A percentile compares a stretch with the other conserved stretches of the same genome.
Conservation (phyloP, 2,888 invertebrate genomes). For the Rotaria sp. region DNA sequence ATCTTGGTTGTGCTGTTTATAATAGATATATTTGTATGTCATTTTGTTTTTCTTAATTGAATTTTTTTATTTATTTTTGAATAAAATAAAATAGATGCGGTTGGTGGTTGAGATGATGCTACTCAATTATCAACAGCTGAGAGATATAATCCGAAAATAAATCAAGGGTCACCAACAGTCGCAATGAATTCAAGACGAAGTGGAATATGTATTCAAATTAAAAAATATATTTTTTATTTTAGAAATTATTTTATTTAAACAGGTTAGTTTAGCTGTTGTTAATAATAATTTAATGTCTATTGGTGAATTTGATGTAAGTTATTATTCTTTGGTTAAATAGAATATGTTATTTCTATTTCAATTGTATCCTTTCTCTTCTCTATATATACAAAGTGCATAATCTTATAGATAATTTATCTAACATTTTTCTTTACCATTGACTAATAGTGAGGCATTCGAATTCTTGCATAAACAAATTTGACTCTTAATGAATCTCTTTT, state of each 20-base stretch:
- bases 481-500: no score
- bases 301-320: conserved; percentile 60
- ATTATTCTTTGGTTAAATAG: background rate
- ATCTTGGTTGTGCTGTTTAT: conserved; percentile 93
- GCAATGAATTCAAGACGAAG: conserved; percentile 95
- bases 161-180: conserved; percentile 95
- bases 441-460: no score
- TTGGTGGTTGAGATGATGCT: conserved; percentile 92
- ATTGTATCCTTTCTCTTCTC: no score
- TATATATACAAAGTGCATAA: no score
- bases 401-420: no score
- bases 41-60: no score
- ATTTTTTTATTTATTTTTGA: background rate
- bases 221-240: no score
- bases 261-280: conserved; percentile 72
- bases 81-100: conserved; percentile 60
- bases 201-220: conserved; percentile 61
- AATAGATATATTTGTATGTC: conserved; percentile 85
- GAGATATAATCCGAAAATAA: conserved; percentile 89
- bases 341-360: no score
- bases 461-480: no score
- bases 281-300: conserved; percentile 95
- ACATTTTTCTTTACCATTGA: no score
- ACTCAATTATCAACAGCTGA: conserved; percentile 90
- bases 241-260: no score